These are phyloP conservation scores for Acromyrmex charruanus DNA, from an alignment of 1,140 invertebrate species.

Conservation along the genomic window DNA sequence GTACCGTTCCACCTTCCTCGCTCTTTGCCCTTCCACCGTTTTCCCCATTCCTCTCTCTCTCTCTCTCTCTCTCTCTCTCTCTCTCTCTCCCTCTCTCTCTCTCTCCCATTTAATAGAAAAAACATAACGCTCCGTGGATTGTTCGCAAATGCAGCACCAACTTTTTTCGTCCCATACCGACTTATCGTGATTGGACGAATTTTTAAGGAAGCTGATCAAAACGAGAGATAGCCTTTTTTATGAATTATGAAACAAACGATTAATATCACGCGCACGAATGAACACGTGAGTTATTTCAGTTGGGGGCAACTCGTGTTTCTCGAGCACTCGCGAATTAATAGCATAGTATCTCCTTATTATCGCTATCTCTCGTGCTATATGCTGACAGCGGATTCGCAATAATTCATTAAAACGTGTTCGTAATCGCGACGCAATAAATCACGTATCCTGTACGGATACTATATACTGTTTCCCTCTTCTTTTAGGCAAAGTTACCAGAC, in stretches of 20 bases:
- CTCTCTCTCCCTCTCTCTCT: neutral
- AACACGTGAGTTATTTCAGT: conserved; percentile 30
- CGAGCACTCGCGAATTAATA: conserved; percentile 46
- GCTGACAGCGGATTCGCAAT: conserved; percentile 38
- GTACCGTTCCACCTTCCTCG: conserved; percentile 64
- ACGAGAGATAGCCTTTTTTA: neutral
- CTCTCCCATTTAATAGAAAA: conserved; percentile 75
- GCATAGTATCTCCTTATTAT: conserved; percentile 49
- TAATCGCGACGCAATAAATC: conserved; percentile 54
- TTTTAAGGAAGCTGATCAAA: neutral
- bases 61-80: conserved; percentile 3
- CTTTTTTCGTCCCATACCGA: neutral
- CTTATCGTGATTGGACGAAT: neutral
- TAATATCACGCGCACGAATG: conserved; percentile 24
- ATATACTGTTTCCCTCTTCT: neutral
- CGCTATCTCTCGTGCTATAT: conserved; percentile 30
- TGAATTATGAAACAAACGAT: conserved; percentile 5
- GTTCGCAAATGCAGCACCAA: conserved; percentile 43
- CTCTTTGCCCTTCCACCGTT: conserved; percentile 34
- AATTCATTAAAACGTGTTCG: conserved; percentile 52
- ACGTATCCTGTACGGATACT: neutral
- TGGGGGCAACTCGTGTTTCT: conserved; percentile 28
- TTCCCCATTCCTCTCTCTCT: neutral
- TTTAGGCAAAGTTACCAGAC: neutral
- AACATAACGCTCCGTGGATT: conserved; percentile 76